These are phyloP conservation scores for Gavia stellata DNA, from an alignment of 2,113 vertebrate species.

Conservation along the genomic window DNA sequence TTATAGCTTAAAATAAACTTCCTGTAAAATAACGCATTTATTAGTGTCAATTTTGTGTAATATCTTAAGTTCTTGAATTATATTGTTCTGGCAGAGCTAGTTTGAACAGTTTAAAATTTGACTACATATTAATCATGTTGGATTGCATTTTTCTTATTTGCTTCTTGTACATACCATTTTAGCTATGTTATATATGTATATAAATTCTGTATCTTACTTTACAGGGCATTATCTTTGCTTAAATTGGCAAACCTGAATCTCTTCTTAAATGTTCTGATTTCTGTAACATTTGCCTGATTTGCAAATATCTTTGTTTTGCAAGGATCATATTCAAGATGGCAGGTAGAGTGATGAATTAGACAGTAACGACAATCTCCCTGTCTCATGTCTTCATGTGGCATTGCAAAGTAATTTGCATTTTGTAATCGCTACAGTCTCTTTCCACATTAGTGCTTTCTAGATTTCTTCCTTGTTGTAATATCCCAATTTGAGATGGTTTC, in stretches of 20 bases:
- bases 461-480: not conserved
- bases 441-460: not conserved
- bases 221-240: not conserved
- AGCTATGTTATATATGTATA: not conserved
- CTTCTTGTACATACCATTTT: not conserved
- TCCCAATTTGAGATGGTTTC: not conserved
- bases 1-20: not conserved
- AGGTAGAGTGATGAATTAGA: not conserved
- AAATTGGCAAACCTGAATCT: not conserved
- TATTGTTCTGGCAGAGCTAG: not conserved
- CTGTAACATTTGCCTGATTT: not conserved
- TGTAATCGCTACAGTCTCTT: not conserved
- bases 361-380: not conserved
- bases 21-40: not conserved
- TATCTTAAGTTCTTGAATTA: not conserved
- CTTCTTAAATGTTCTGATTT: not conserved
- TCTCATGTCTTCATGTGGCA: not conserved
- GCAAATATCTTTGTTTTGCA: not conserved
- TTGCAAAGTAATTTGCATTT: not conserved
- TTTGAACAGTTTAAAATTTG: not conserved
- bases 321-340: not conserved
- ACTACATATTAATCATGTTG: not conserved
- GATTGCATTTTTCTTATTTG: not conserved
- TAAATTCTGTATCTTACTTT: not conserved
- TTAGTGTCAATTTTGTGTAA: not conserved